Conservation (phyloP, 2,888 invertebrate genomes). For the Ormia ochracea region DNA sequence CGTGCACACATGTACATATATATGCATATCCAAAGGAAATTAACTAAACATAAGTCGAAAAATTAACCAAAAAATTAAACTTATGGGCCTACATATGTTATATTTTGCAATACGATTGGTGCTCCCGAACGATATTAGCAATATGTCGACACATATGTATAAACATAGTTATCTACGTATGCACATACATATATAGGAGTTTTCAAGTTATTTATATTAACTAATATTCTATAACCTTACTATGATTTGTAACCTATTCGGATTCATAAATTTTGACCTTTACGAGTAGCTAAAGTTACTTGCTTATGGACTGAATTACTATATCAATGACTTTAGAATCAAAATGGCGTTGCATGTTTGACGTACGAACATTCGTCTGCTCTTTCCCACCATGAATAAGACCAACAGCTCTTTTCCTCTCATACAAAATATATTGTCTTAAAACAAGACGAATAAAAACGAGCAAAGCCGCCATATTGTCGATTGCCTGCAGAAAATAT, state of each 20-base stretch:
- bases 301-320: constrained; percentile 28
- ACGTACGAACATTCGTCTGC: constrained; percentile 26
- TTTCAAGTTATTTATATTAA: background rate
- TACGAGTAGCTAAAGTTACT: constrained; percentile 21
- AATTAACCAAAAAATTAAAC: too few species aligned
- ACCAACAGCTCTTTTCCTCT: constrained; percentile 42
- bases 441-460: constrained; percentile 60
- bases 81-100: too few species aligned
- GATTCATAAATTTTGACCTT: background rate
- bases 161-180: background rate
- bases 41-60: too few species aligned
- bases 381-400: constrained; percentile 33
- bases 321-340: constrained; percentile 41
- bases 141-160: too few species aligned
- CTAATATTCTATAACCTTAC: background rate
- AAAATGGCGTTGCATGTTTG: constrained; percentile 58
- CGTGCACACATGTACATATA: background rate
- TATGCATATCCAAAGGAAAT: background rate
- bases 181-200: background rate
- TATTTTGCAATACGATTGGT: too few species aligned
- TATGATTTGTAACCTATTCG: background rate
- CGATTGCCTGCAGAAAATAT: constrained; percentile 56
- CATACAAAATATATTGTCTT: constrained; percentile 31
- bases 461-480: constrained; percentile 71
- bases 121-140: too few species aligned